A percentile compares a stretch with the other conserved stretches of the same genome.
Conservation (phyloP, 2,888 invertebrate species). For the Baccha elongata region DNA sequence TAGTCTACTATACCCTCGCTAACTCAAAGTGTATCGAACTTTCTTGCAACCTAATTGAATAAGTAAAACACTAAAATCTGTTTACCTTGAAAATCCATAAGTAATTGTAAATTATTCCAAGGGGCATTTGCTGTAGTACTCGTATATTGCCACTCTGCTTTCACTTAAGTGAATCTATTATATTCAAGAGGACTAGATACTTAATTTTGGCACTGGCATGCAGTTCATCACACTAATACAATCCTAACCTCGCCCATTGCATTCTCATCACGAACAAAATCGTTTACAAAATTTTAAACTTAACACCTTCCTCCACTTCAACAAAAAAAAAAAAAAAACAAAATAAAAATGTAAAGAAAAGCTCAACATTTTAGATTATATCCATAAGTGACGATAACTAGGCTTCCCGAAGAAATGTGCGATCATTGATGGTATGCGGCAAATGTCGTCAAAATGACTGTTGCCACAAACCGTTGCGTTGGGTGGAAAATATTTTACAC, state of each 20-base stretch:
- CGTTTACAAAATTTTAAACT: conserved; percentile 34
- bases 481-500: conserved; percentile 27
- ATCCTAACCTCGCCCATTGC: conserved; percentile 43
- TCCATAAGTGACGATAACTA: not conserved
- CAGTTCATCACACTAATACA: not conserved
- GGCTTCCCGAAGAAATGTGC: conserved; percentile 1
- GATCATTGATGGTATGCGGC: conserved; percentile 8
- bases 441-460: conserved; percentile 19
- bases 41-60: conserved; percentile 66
- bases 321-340: not conserved
- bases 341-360: conserved; percentile 5
- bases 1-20: not conserved
- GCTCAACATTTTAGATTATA: conserved; percentile 16
- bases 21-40: conserved; percentile 66
- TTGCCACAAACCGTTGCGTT: not conserved
- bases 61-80: conserved; percentile 31
- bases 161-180: conserved; percentile 59
- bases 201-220: conserved; percentile 31
- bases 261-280: conserved; percentile 57
- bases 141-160: conserved; percentile 31
- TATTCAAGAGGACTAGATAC: conserved; percentile 43
- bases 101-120: no score
- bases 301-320: conserved; percentile 5
- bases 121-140: conserved; percentile 30
- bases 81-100: conserved; percentile 64